Percentiles rank a stretch among this genome's conserved stretches.
Conservation (phyloP, 2,113 vertebrate genomes). For the Caretta caretta region DNA sequence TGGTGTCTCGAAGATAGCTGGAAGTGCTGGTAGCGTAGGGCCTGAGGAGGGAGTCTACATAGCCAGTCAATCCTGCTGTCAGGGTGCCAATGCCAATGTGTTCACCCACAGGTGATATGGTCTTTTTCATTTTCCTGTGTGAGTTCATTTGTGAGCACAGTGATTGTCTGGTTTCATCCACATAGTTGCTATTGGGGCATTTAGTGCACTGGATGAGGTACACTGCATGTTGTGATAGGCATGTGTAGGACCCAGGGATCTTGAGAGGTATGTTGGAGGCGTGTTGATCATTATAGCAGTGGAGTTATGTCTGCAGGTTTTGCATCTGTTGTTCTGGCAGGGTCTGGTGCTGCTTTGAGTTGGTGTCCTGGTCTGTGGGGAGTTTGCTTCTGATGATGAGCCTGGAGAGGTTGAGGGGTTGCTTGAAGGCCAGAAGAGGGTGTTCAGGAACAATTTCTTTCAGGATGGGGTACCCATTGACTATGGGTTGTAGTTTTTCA, state of each 20-base stretch:
- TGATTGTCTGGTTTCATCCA: background rate
- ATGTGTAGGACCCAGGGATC: background rate
- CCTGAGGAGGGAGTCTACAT: too few relatives aligned
- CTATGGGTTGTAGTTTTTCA: background rate
- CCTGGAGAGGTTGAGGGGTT: background rate
- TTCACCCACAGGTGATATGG: background rate
- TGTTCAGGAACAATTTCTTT: background rate
- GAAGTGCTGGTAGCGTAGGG: too few relatives aligned
- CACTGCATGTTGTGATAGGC: background rate
- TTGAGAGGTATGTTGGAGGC: background rate
- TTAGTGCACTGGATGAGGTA: background rate
- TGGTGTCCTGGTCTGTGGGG: background rate
- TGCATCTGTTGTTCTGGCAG: background rate
- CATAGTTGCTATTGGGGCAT: background rate
- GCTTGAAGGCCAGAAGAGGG: background rate
- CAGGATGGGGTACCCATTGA: background rate
- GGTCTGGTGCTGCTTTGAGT: background rate
- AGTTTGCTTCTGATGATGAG: background rate
- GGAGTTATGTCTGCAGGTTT: background rate
- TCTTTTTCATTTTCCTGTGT: background rate
- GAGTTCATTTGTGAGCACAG: background rate
- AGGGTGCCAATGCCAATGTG: too few relatives aligned
- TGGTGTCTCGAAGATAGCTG: too few relatives aligned
- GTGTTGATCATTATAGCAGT: background rate
- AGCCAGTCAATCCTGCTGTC: too few relatives aligned